These are phyloP conservation scores for Gephyroberyx darwinii DNA, from an alignment of 2,797 vertebrate species.

Conservation along the genomic window DNA sequence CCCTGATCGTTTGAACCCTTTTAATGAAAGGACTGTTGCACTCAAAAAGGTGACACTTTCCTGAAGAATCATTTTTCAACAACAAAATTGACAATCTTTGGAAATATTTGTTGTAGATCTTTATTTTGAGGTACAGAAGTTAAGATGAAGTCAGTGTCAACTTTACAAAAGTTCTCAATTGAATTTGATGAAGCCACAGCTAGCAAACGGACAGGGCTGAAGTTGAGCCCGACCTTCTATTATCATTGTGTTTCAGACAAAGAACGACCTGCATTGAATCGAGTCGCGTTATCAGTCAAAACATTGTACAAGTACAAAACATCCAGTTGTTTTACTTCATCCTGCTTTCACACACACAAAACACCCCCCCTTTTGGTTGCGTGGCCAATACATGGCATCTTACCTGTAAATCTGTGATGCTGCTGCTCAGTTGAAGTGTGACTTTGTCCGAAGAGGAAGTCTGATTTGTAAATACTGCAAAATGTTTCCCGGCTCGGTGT, in stretches of 20 bases:
- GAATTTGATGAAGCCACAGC: constrained; percentile 14
- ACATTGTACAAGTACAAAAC: constrained; percentile 26
- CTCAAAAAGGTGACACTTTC: constrained; percentile 7
- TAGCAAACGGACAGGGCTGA: neutral
- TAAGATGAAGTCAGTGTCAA: neutral
- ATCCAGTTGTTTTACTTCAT: neutral
- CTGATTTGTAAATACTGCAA: constrained; percentile 54
- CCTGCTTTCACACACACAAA: constrained; percentile 5
- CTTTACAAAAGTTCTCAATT: constrained; percentile 11
- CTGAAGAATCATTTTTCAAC: constrained; percentile 17
- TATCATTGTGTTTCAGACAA: constrained; percentile 1
- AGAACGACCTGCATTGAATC: constrained; percentile 7
- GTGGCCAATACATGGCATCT: constrained; percentile 25
- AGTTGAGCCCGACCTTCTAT: neutral
- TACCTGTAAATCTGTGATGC: constrained; percentile 23
- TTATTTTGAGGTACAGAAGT: constrained; percentile 8
- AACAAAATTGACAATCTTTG: constrained; percentile 57
- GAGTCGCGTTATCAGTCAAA: constrained; percentile 17
- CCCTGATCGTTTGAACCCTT: constrained; percentile 22
- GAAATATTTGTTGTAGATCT: constrained; percentile 8
- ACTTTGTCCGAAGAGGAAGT: constrained; percentile 34
- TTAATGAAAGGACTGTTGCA: neutral
- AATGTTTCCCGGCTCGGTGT: constrained; percentile 43
- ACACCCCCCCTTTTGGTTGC: neutral
- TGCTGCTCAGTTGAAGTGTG: constrained; percentile 38